Evolutionary conservation across 2,797 vertebrate genomes (phyloP).

Genomic region (Cynopterus sphinx): DNA sequence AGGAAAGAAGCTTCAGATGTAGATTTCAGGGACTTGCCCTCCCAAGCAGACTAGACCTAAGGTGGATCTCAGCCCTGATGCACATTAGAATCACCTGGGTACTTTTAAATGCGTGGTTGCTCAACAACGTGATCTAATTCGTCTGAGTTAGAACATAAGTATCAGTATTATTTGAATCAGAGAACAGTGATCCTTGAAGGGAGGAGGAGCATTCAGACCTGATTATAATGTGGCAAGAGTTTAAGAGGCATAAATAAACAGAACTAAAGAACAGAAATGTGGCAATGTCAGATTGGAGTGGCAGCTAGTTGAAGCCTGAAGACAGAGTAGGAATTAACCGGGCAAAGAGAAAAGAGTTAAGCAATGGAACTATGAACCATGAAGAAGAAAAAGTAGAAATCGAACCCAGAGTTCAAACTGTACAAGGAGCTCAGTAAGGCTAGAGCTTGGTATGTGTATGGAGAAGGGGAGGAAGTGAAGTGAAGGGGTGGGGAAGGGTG

Average conservation of each 20-base stretch:
- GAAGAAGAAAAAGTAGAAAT: neutral
- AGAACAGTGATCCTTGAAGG: neutral
- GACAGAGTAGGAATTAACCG: neutral
- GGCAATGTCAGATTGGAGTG: neutral
- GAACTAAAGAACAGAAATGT: neutral
- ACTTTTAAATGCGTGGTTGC: neutral
- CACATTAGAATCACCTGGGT: neutral
- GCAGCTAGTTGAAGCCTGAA: neutral
- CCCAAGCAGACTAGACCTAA: neutral
- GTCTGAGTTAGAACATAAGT: neutral
- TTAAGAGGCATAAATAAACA: neutral
- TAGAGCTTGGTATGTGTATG: neutral
- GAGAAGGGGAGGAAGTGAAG: rapidly evolving
- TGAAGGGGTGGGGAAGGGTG: neutral
- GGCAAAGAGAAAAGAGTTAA: neutral
- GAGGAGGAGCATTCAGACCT: neutral
- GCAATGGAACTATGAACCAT: neutral
- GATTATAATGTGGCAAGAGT: neutral
- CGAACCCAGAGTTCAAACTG: neutral
- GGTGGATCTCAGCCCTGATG: neutral
- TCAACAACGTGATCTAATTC: neutral
- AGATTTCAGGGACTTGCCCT: rapidly evolving
- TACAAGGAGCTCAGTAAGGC: neutral
- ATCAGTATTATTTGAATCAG: neutral
- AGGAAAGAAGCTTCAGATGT: neutral